A percentile compares a stretch with the other conserved stretches of the same genome.
Evolutionary conservation across 1,140 invertebrate species (phyloP).

Genomic region (Diprion similis): DNA sequence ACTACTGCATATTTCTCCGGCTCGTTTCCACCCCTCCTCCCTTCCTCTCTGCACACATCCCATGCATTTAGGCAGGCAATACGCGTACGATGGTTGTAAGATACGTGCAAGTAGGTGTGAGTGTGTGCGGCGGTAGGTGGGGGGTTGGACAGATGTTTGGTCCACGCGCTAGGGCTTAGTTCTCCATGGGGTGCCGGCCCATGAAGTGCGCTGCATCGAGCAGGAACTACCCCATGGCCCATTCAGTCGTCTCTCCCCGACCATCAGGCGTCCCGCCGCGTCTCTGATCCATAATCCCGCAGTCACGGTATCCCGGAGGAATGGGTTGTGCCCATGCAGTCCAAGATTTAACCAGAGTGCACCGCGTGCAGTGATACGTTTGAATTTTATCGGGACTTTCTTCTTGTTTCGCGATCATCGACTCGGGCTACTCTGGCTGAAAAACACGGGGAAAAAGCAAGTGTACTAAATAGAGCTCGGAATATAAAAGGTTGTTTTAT

Average conservation of each 20-base stretch:
- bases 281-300: neutral
- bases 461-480: no score
- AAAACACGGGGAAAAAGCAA: neutral
- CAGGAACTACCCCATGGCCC: neutral
- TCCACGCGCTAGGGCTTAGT: conserved; percentile 46
- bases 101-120: neutral
- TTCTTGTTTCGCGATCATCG: no score
- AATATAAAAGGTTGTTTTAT: no score
- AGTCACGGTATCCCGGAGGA: no score
- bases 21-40: conserved; percentile 4
- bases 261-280: neutral
- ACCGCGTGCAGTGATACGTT: neutral
- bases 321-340: no score
- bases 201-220: conserved; percentile 41
- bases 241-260: conserved; percentile 29
- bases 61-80: no score
- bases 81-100: no score
- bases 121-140: conserved; percentile 33
- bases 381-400: neutral
- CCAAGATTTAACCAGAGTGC: neutral
- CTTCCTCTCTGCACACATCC: conserved; percentile 16
- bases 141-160: conserved; percentile 54
- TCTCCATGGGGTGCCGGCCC: conserved; percentile 50
- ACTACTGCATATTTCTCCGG: neutral
- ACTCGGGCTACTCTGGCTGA: neutral